Base-by-base conservation (phyloP, 2,113 vertebrate genomes). In the Thunnus maccoyii region DNA sequence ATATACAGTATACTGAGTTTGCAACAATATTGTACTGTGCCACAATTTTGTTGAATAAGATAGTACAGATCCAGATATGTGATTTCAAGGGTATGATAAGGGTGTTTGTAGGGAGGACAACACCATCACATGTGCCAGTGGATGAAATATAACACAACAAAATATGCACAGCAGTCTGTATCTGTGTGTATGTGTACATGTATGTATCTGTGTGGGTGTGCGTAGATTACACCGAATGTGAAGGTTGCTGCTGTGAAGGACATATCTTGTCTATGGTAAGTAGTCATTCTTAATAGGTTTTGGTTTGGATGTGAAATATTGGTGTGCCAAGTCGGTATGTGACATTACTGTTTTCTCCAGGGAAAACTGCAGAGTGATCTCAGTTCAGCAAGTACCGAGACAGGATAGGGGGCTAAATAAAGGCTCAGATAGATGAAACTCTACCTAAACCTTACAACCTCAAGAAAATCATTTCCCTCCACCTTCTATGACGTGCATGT, bases 251-350 rank as follows among this genome's bases (percentile, higher is more conserved):
- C 96, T 95, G 95, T 97, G 97, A 99, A 98, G 97, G 97, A 97
- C 96, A 96, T 95, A 96, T 96, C 96, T 96, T 95, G 94, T 91
- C 94, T 96, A 97, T 95, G 95, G 96, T 96, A 97, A 96, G 96
- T 96, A 96, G 95, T 97, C 97, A 97, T 96, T 95, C 95, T 94
- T 99, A 98, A 99, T 99, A 98, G 97, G 96, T 97, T 97, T 94
- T 96, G 89, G 95, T 95, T 95, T 95, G 94, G 92, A 92, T 93
- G 95, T 98, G 97, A 99, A 98, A 98, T 97, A 98, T 98, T 95
- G 95, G 95, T 93, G 96, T 95, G 96, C 95, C 96, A 93, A 91
- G 44, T 94, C 88, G 89, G 92, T 93, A 94, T 96, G 96, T 97
- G 96, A 98, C 96, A 97, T 96, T 97, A 96, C 95, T 96, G 96